Evolutionary conservation across 2,113 vertebrate species (phyloP), one percentile per base, ranked within the genome.

Genomic region (Zosterops japonicus): DNA sequence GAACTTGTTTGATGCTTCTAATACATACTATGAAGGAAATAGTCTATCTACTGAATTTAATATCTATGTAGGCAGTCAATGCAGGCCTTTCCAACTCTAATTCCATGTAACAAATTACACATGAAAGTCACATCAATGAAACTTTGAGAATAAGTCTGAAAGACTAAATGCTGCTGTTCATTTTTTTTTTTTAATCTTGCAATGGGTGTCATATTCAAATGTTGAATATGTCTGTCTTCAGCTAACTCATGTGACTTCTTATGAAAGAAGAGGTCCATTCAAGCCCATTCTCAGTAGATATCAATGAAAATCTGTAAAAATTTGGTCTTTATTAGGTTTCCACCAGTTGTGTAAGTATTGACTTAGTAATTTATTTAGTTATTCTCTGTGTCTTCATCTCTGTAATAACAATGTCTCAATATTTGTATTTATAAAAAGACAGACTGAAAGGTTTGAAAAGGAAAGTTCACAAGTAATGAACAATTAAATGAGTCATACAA

Each of bases 351-450:
- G 63, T 95, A 94, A 96, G 82, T 97, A 87, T 96, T 97, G 93
- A 94, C 87, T 95, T 93, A 95, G 86, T 91, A 95, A 94, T 95
- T 96, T 97, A 90, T 97, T 97, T 96, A 90, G 94, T 94, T 96
- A 83, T 97, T 95, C 93, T 92, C 88, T 96, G 65, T 96, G 71
- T 94, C 96, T 96, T 90, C 70, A 71, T 95, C 82, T 96, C 88
- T 93, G 72, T 97, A 96, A 97, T 98, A 96, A 74, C 63, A 96
- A 59, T 98, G 97, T 98, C 97, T 97, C 95, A 98, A 98, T 98
- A 98, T 98, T 98, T 97, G 93, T 97, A 97, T 98, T 98, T 98
- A 89, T 96, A 91, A 96, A 95, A 95, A 93, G 96, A 86, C 68
- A 97, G 61, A 93, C 95, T 97, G 96, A 96, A 97, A 97, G 83